phyloP scores from a whole-genome alignment of 2,113 vertebrate genomes.

The Hyla sarda region DNA sequence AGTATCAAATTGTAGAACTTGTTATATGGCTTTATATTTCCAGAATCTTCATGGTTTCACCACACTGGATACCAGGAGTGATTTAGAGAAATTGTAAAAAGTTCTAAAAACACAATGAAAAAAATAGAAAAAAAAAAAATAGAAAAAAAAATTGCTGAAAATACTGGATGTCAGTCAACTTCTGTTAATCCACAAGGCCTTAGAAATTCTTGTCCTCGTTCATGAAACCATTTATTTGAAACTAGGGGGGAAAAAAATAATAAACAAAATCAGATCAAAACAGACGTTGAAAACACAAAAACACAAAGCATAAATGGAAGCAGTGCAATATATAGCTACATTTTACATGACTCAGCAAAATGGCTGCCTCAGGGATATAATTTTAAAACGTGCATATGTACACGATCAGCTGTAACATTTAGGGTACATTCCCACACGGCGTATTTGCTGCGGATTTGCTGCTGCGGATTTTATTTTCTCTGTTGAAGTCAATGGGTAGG shows the following conservation, averaged over 20 bases:
- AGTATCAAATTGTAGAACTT: background rate
- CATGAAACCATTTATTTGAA: conserved; percentile 98
- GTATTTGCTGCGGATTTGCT: no score
- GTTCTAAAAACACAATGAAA: conserved; percentile 1
- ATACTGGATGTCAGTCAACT: conserved; percentile 80
- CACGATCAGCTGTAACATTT: no score
- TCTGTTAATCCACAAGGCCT: conserved; percentile 93
- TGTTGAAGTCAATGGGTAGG: no score
- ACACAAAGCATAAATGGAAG: no score
- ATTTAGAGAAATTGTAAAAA: conserved; percentile 24
- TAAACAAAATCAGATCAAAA: no score
- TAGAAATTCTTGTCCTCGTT: conserved; percentile 95
- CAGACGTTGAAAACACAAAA: no score
- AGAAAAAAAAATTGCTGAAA: background rate
- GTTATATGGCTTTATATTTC: background rate
- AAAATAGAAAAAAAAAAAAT: background rate
- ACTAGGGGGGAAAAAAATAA: conserved; percentile 75
- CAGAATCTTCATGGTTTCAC: background rate
- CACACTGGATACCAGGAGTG: conserved; percentile 39
- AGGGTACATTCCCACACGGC: no score
- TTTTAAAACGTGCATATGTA: background rate
- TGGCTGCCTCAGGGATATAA: background rate
- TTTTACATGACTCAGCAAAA: background rate
- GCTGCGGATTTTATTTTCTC: no score
- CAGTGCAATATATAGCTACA: background rate